phyloP scores from a whole-genome alignment of 2,113 vertebrate genomes.

The Hemichromis elongatus region DNA sequence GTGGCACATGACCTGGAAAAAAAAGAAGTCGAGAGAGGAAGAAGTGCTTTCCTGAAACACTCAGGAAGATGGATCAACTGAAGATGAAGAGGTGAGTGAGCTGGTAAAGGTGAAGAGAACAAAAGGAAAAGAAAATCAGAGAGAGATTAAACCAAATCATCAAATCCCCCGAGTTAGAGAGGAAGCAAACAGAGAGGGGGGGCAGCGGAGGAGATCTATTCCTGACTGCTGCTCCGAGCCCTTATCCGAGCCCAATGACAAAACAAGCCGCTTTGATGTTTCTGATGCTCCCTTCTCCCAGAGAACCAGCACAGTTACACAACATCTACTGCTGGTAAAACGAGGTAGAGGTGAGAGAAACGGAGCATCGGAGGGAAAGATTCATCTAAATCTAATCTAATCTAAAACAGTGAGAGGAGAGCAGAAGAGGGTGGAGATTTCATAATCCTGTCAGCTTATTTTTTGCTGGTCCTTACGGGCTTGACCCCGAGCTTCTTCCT shows the following conservation, averaged over 20 bases:
- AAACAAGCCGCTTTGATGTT: conserved; percentile 60
- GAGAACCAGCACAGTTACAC: conserved; percentile 41
- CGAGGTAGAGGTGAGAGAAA: conserved; percentile 10
- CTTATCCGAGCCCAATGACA: conserved; percentile 21
- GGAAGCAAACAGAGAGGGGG: not conserved
- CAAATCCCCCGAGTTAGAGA: not conserved
- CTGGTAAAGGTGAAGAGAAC: not conserved
- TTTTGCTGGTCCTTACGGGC: not conserved
- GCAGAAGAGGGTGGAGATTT: not conserved
- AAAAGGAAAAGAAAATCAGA: not conserved
- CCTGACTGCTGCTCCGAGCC: conserved; percentile 42
- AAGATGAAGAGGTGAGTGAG: not conserved
- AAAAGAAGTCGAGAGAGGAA: not conserved
- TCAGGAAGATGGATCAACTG: not conserved
- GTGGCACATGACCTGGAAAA: not conserved
- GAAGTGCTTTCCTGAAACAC: not conserved
- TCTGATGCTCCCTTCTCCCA: conserved; percentile 6
- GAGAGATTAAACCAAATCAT: not conserved
- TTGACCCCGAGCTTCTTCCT: not conserved
- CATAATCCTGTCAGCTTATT: not conserved
- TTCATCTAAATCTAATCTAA: not conserved
- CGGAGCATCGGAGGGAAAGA: not conserved
- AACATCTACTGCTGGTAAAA: conserved; percentile 26
- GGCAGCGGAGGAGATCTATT: conserved; percentile 30
- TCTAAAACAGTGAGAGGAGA: not conserved